These are phyloP conservation scores for Hypomecis atomaria DNA, from an alignment of 2,888 invertebrate species.

Conservation along the genomic window DNA sequence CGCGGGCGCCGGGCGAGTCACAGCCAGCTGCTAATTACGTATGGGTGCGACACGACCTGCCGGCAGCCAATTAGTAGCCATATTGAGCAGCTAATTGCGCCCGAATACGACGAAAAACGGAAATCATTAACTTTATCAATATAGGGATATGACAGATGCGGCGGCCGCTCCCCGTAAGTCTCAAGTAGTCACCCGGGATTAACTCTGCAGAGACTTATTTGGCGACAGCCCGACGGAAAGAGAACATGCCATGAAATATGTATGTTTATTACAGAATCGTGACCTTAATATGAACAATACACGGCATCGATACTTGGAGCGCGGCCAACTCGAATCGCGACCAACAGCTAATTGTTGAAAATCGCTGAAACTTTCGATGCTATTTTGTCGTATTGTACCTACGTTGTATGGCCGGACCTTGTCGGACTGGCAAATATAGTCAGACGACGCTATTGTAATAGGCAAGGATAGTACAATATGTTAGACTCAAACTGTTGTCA, in stretches of 20 bases:
- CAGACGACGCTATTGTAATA: no score
- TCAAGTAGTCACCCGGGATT: no score
- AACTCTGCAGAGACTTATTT: neutral
- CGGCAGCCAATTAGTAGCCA: no score
- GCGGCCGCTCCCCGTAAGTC: neutral
- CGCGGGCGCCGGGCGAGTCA: no score
- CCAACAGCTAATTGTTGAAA: neutral
- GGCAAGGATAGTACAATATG: no score
- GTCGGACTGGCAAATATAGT: no score
- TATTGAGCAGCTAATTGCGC: neutral
- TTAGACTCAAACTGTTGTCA: no score
- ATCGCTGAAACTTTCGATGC: neutral
- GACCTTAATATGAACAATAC: conserved; percentile 6
- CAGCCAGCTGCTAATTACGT: neutral
- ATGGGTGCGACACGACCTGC: neutral
- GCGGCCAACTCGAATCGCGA: neutral
- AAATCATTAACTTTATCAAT: neutral
- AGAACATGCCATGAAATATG: neutral
- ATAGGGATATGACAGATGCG: neutral
- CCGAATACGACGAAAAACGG: neutral
- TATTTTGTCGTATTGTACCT: neutral
- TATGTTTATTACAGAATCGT: conserved; percentile 3
- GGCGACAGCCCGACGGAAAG: neutral
- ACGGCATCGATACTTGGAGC: neutral
- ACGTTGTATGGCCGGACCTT: no score